A percentile compares a stretch with the other conserved stretches of the same genome.
These are phyloP conservation scores for Ephydatia muelleri DNA, from an alignment of 37 sponge, comb jelly and placozoan species.

Conservation along the genomic window DNA sequence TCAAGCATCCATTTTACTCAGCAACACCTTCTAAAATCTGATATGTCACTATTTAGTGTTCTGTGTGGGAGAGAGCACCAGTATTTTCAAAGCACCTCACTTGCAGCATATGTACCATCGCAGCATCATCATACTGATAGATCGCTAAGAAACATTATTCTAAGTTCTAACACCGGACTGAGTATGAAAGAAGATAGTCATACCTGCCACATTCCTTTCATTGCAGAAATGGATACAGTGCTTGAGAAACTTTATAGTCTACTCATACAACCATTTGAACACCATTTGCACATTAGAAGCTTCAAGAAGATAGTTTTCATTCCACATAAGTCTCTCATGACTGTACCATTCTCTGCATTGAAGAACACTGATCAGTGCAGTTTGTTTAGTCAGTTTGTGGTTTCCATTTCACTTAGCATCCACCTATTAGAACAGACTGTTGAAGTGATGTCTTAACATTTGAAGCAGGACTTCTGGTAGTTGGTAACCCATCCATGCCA, in stretches of 20 bases:
- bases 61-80: not conserved
- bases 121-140: not conserved
- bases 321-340: slow-evolving; percentile 16
- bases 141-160: not conserved
- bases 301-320: not conserved
- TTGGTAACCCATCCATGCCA: slow-evolving; percentile 37
- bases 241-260: slow-evolving; percentile 1
- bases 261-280: not conserved
- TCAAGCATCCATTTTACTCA: not conserved
- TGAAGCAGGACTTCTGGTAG: not conserved
- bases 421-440: slow-evolving; percentile 1
- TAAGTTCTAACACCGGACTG: not conserved
- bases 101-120: not conserved
- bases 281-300: not conserved
- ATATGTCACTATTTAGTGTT: slow-evolving; percentile 2
- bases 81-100: not conserved
- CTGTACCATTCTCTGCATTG: slow-evolving; percentile 23
- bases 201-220: not conserved
- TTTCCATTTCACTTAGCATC: slow-evolving; percentile 9
- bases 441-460: not conserved
- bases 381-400: slow-evolving; percentile 4
- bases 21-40: not conserved
- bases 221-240: not conserved
- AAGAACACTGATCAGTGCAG: not conserved
- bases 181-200: not conserved